phyloP scores from a whole-genome alignment of 2,797 vertebrate genomes.

The Neomorphus geoffroyi region DNA sequence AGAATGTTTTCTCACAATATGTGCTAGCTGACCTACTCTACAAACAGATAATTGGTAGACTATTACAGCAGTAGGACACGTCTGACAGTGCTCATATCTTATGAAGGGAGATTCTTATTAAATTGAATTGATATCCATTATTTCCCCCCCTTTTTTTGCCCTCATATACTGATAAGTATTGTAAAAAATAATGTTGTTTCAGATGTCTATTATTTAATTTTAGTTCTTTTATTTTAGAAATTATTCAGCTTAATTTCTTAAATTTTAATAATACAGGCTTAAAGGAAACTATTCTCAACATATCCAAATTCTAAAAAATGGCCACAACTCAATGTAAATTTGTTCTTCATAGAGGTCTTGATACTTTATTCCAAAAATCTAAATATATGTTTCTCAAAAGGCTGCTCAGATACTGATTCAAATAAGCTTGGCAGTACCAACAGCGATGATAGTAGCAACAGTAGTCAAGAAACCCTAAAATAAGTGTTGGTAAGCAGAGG shows the following conservation, averaged over 20 bases:
- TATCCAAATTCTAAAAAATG: background rate
- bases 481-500: background rate
- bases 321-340: background rate
- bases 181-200: background rate
- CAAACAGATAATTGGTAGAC: background rate
- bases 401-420: background rate
- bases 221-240: background rate
- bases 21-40: background rate
- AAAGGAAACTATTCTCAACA: background rate
- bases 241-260: background rate
- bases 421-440: background rate
- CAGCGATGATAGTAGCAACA: background rate
- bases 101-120: background rate
- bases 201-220: background rate
- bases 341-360: fast-evolving
- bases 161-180: background rate
- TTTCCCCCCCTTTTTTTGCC: background rate
- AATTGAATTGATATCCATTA: background rate
- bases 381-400: background rate
- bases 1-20: background rate
- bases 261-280: background rate
- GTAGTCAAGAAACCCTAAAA: background rate
- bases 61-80: background rate
- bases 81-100: background rate
- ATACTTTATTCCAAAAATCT: background rate